Percentiles rank a stretch among this genome's conserved stretches.
Evolutionary conservation across 2,113 vertebrate species (phyloP).

Genomic region (Macquaria ambigua): DNA sequence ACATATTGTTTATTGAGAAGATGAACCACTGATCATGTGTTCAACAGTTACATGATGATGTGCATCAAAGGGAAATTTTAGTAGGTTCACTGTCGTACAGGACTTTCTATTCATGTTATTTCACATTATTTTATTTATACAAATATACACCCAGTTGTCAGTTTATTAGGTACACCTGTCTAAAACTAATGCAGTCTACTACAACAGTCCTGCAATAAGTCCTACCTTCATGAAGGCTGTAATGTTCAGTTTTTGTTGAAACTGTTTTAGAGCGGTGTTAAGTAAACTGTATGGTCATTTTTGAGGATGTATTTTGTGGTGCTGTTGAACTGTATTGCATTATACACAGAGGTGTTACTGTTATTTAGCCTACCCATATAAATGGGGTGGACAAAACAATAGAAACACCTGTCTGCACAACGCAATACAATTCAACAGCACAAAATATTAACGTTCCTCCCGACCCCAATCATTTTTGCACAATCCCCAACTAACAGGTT

Average conservation of each 20-base stretch:
- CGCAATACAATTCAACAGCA: too few relatives aligned
- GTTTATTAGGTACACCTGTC: background rate
- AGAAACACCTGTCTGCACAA: too few relatives aligned
- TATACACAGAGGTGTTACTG: too few relatives aligned
- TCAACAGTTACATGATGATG: background rate
- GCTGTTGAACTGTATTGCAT: background rate
- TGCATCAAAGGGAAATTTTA: background rate
- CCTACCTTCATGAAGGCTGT: too few relatives aligned
- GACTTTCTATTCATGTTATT: background rate
- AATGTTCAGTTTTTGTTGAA: too few relatives aligned
- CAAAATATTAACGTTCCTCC: background rate
- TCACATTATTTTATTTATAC: background rate
- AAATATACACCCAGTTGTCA: conserved; percentile 4
- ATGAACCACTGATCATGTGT: background rate
- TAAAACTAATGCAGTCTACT: background rate
- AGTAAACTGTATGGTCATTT: background rate
- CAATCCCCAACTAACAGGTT: background rate
- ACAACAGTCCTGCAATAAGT: too few relatives aligned
- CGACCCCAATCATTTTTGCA: too few relatives aligned
- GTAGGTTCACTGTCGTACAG: background rate
- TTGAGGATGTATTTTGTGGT: background rate
- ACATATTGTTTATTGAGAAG: background rate
- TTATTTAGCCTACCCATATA: too few relatives aligned
- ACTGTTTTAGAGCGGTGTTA: too few relatives aligned
- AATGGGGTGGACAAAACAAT: too few relatives aligned